phyloP scores from a whole-genome alignment of 2,113 vertebrate species.

The Gymnobelideus leadbeateri region DNA sequence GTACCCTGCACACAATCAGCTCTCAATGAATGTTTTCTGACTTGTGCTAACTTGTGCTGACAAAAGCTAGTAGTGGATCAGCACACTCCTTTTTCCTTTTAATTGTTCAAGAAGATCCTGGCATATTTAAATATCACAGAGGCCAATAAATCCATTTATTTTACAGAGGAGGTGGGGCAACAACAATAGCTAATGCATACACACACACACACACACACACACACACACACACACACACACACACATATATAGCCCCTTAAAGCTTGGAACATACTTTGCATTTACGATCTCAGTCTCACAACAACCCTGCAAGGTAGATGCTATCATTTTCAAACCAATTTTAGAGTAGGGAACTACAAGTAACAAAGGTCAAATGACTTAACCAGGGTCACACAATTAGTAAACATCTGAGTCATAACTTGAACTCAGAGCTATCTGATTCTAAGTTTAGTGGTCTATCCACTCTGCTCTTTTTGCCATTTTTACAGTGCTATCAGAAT shows the following conservation, averaged over 20 bases:
- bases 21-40: neutral
- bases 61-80: neutral
- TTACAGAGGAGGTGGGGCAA: neutral
- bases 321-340: neutral
- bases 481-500: slow-evolving; percentile 5
- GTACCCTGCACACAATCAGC: neutral
- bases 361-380: neutral
- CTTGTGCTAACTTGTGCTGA: neutral
- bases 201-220: too few species aligned
- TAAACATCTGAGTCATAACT: neutral
- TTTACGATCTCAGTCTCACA: neutral
- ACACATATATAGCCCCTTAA: neutral
- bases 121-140: slow-evolving; percentile 28
- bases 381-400: neutral
- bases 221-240: too few species aligned
- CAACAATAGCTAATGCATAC: neutral
- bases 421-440: neutral
- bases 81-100: neutral
- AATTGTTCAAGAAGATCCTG: neutral
- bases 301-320: neutral
- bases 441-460: neutral
- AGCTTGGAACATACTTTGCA: neutral
- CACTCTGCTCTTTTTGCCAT: slow-evolving; percentile 11
- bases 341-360: neutral
- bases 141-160: neutral